Base-by-base conservation (phyloP, 2,888 invertebrate genomes). In the Euproctis similis region DNA sequence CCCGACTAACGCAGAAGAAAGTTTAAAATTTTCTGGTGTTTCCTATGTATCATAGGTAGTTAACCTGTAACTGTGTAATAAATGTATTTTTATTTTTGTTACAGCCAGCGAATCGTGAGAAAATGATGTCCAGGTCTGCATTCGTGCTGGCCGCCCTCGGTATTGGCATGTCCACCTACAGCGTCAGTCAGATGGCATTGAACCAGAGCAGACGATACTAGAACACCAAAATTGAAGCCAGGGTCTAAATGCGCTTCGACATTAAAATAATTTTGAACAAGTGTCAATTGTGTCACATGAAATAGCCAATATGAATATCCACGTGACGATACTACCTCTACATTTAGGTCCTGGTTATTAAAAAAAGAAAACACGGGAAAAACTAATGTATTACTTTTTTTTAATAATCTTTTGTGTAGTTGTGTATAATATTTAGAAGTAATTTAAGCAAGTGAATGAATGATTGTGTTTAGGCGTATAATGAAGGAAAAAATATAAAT, bases 121-220 rank as follows among this genome's bases (percentile, higher is more conserved):
- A 86, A 48, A 74, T 80, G 71, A 78, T 87, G 68, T 82, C 86
- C 29, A 73, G 87, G 42, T 88, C 89, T 1, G 88, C 88, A 9
- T 54, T 87, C 24, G 66, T 86, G 30, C 67, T 88, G 34, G 88
- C 88, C 4, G 80, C 87, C 4, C 61, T 88, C 30, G 88, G 88
- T 25, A 78, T 88, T 11, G 87, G 87, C 10, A 63, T 88, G 1
- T 88, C 89, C 36, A 86, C 88, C 22, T 88, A 87, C 69, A 88
- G 88, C 70, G 80, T 88, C 28, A 88, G 88, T 52, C 89, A 88
- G 52, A 85, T 88, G 86, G 68, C 87, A 49, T 62, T 86, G 38
- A 75, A 63, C 53, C 85, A 85, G 42, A 60, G 74, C 42, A 69
- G 78, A 50, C 59, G 82, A 53, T 56, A 82, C 59, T 82, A 77